Evolutionary conservation across 2,888 invertebrate genomes (phyloP).

Genomic region (Blera fallax): DNA sequence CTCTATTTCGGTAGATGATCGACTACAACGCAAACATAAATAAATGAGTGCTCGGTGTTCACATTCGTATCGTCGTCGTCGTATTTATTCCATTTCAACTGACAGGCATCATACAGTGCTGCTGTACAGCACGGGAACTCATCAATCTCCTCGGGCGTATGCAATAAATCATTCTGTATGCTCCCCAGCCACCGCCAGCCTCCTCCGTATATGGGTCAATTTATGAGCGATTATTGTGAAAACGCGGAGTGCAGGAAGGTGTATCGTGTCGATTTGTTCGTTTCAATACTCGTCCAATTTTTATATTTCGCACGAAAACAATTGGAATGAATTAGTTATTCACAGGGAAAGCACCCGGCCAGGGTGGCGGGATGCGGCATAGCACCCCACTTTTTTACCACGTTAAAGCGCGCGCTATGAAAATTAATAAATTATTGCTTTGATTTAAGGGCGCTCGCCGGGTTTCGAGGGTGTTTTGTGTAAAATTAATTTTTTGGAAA

Average conservation of each 20-base stretch:
- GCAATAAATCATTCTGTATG: slow-evolving; percentile 44
- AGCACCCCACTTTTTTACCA: background rate
- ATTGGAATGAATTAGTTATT: slow-evolving; percentile 37
- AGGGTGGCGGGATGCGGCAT: too few species aligned
- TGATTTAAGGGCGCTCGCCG: background rate
- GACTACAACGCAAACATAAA: slow-evolving; percentile 31
- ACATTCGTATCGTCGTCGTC: slow-evolving; percentile 26
- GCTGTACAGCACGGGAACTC: slow-evolving; percentile 12
- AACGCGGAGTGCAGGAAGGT: background rate
- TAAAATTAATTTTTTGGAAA: slow-evolving; percentile 24
- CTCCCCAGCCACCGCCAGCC: background rate
- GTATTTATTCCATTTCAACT: slow-evolving; percentile 27
- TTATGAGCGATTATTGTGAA: slow-evolving; percentile 38
- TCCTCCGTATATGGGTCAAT: slow-evolving; percentile 40
- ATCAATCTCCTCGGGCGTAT: slow-evolving; percentile 41
- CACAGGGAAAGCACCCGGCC: background rate
- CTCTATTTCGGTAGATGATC: slow-evolving; percentile 11
- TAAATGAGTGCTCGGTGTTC: slow-evolving; percentile 18
- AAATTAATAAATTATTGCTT: slow-evolving; percentile 31
- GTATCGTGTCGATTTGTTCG: slow-evolving; percentile 21
- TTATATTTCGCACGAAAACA: slow-evolving; percentile 12
- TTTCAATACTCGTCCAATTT: background rate
- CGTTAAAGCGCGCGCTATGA: background rate
- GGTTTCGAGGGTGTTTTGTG: background rate
- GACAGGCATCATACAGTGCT: slow-evolving; percentile 15